Percentiles rank a stretch among this genome's conserved stretches.
Conservation (phyloP, 2,797 vertebrate species). For the Xenops minutus region DNA sequence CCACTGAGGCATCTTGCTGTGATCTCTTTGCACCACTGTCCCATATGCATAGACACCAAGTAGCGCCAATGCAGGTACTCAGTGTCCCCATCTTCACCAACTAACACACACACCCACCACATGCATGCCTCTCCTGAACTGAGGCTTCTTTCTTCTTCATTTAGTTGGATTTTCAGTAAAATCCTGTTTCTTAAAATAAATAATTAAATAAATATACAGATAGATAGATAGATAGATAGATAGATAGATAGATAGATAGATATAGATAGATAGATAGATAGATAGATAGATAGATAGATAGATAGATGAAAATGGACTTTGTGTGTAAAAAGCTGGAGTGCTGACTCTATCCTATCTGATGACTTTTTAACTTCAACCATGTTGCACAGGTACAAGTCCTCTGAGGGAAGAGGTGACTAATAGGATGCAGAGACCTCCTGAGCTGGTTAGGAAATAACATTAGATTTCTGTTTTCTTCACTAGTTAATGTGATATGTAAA, state of each 20-base stretch:
- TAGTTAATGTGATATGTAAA: slow-evolving; percentile 26
- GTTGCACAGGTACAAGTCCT: neutral
- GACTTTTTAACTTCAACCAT: neutral
- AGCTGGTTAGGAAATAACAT: neutral
- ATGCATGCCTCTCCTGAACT: neutral
- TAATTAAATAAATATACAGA: too few relatives aligned
- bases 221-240: too few relatives aligned
- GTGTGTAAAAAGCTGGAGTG: neutral
- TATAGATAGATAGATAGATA: too few relatives aligned
- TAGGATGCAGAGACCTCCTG: neutral
- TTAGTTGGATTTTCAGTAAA: neutral
- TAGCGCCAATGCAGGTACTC: neutral
- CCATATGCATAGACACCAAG: accelerated
- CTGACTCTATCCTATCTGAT: neutral
- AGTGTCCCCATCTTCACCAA: neutral
- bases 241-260: too few relatives aligned
- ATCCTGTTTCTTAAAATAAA: neutral
- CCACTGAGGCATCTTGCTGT: accelerated
- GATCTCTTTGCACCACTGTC: neutral
- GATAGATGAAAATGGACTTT: neutral
- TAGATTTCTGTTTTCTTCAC: slow-evolving; percentile 27
- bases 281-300: too few relatives aligned
- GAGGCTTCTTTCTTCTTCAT: neutral
- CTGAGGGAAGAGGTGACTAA: neutral
- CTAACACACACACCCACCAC: accelerated